Evolutionary conservation across 2,888 invertebrate genomes (phyloP), one percentile per base, ranked within the genome.

Genomic region (Lottia scabra): DNA sequence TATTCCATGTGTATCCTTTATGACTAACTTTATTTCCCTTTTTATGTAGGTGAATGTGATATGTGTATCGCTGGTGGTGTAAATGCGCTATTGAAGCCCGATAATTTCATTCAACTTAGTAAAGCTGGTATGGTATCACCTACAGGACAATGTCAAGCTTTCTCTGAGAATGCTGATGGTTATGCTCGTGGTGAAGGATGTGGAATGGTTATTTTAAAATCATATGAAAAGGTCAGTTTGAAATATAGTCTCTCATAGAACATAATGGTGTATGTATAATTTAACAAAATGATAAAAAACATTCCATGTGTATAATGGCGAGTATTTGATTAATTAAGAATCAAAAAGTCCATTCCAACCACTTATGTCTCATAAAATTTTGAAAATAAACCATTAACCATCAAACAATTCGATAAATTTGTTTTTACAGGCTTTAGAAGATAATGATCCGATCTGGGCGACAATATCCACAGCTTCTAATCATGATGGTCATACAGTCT

Each of bases 171-270:
- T n/a, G 83, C 83, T 0, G 84, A 85, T 64, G 85, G 85, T 0
- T 84, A 84, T 66, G 80, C 81, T 19, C 44, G 83, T 38, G 83
- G 84, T 27, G 84, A 84, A 73, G 85, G 85, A 1, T 81, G 84
- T 71, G 85, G 84, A 0, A 72, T 84, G 8, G 78, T 85, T 44
- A 75, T 85, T 13, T 72, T 85, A 10, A 84, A 84, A 72, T 70
- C 71, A 63, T 70, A 78, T 6, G 72, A 74, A 63, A 72, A 80
- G 30, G 83, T 83, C 38, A 38, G 38, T 38, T 2, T 4, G 5
- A 30, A 30, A 30, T 4, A 30, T 4, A 30, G 5, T 30, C 5
- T 4, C 30, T 5, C 30, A 30, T 30, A 30, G 30, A 2, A 30
- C 5, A 30, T 30, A 30, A 4, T 4, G 2, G 3, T 2, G 30